A percentile compares a stretch with the other conserved stretches of the same genome.
These are phyloP conservation scores for Coptodon bakossiorum DNA, from an alignment of 2,113 vertebrate genomes.

Conservation along the genomic window DNA sequence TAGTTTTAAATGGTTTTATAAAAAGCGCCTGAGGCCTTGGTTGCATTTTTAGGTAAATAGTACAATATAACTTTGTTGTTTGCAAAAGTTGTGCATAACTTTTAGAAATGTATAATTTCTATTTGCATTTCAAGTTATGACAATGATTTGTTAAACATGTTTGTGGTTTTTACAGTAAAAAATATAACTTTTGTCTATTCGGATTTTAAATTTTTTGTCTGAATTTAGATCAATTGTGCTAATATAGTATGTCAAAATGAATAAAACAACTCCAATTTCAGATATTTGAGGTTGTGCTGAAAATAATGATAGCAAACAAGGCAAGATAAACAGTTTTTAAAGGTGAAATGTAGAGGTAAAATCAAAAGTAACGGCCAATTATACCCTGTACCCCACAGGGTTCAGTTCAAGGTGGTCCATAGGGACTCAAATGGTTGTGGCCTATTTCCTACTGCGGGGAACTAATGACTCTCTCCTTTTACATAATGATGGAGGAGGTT, in stretches of 20 bases:
- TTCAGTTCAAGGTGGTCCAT: not conserved
- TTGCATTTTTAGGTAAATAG: not conserved
- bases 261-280: not conserved
- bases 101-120: not conserved
- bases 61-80: not conserved
- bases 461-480: not conserved
- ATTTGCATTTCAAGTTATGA: not conserved
- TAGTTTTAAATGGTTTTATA: not conserved
- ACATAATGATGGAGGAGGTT: not conserved
- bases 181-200: not conserved
- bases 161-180: not conserved
- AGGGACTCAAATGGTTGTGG: not conserved
- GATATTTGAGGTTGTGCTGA: not conserved
- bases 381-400: not conserved
- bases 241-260: not conserved
- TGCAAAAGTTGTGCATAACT: not conserved
- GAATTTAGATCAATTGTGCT: not conserved
- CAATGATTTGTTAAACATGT: not conserved
- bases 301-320: not conserved
- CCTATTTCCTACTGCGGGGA: not conserved
- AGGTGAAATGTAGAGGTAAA: not conserved
- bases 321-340: not conserved
- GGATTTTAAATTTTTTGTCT: not conserved
- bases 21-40: not conserved
- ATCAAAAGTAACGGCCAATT: not conserved